Base-by-base conservation (phyloP, 2,113 vertebrate genomes). In the Tragelaphus scriptus region DNA sequence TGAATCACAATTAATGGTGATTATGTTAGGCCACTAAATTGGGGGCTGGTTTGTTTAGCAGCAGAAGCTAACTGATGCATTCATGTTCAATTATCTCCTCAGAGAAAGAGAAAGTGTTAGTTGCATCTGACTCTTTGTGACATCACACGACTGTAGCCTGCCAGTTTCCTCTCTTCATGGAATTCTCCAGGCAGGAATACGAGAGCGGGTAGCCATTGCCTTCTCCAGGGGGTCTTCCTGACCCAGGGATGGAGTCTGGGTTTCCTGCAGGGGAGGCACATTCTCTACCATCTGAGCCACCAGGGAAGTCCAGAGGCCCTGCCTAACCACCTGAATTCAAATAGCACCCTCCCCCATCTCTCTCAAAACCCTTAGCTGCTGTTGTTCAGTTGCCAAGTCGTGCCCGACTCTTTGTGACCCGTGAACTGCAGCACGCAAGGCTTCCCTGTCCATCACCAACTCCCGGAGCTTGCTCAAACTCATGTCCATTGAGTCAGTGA, bases 1-100 rank as follows among this genome's bases (percentile, higher is more conserved):
- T 56, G 6, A 13, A 3, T n/a, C 17, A 11, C 0, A 55, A 23
- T 7, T 14, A 12, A 25, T 3, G 19, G 65, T 5, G 13, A 19
- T 19, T 85, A 44, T 4, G 19, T 6, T 30, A 53, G 82, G 71
- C 21, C 0, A 2, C 47, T 79, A 3, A 28, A 49, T 17, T 49
- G 10, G 8, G 44, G 79, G 61, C 28, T 40, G 30, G 32, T 44
- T 65, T 91, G 75, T 92, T 75, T 40, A 40, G 59, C 21, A 56
- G 89, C 79, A 68, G 30, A 91, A 58, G 82, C 84, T 84, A 10
- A 53, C 12, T 32, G 53, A 68, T 12, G 44, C 1, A 75, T 4
- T 88, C 51, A 9, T 53, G 1, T 25, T 61, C 30, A 85, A 32
- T 51, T 28, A 11, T 25, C 23, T 86, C 85, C 56, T 51, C 47